These are phyloP conservation scores for Silurus asotus DNA, from an alignment of 2,113 vertebrate genomes.

Conservation along the genomic window DNA sequence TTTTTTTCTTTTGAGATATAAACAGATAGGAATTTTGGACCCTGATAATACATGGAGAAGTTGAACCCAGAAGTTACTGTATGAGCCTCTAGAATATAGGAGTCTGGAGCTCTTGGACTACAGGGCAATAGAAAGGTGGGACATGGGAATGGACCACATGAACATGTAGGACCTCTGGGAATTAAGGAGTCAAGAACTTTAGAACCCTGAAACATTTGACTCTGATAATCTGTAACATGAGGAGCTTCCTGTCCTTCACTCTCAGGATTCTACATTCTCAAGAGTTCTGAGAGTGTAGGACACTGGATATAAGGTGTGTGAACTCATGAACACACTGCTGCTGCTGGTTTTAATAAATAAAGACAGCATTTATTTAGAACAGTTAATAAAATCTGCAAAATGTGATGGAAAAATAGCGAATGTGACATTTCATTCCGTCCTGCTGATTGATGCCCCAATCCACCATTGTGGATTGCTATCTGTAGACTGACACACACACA, in stretches of 20 bases:
- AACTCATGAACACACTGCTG: background rate
- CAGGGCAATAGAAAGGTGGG: background rate
- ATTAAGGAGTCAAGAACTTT: background rate
- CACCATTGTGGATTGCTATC: background rate
- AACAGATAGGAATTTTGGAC: too few relatives aligned
- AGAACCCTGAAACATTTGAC: background rate
- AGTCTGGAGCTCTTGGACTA: background rate
- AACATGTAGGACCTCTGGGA: background rate
- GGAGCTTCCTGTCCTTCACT: too few relatives aligned
- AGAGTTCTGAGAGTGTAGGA: too few relatives aligned
- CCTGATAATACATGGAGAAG: too few relatives aligned
- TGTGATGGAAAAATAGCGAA: background rate
- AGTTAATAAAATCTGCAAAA: background rate
- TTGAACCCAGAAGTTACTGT: too few relatives aligned
- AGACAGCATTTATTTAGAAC: background rate
- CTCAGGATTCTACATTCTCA: too few relatives aligned
- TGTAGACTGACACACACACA: background rate
- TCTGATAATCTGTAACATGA: background rate
- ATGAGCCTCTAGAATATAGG: too few relatives aligned
- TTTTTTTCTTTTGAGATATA: too few relatives aligned
- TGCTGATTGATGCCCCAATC: slow-evolving; percentile 17
- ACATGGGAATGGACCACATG: too few relatives aligned
- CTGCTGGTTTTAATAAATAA: slow-evolving; percentile 8
- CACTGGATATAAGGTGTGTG: too few relatives aligned
- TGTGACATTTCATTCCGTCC: slow-evolving; percentile 33